Percentiles rank a stretch among this genome's conserved stretches.
Conservation (phyloP, 2,797 vertebrate species). For the Pantherophis vulpinus region DNA sequence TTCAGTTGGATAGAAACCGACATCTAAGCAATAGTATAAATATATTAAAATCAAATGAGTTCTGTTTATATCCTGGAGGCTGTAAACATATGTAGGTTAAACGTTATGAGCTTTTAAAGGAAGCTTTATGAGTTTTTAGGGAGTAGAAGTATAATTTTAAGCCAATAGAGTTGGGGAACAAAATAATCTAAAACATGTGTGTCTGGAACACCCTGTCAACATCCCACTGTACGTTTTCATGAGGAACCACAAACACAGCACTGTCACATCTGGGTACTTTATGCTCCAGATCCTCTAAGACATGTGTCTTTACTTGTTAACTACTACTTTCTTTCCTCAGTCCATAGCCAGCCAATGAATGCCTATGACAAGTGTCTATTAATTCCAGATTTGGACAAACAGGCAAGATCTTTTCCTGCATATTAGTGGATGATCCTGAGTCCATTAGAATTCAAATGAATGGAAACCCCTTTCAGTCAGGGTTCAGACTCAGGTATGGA, state of each 20-base stretch:
- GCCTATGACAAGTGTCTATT: background rate
- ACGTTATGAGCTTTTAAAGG: conserved; percentile 73
- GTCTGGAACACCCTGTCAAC: conserved; percentile 63
- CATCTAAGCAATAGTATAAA: conserved; percentile 64
- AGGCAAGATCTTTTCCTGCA: background rate
- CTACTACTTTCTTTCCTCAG: background rate
- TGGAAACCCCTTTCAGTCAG: background rate
- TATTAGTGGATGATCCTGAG: background rate
- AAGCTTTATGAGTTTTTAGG: conserved; percentile 72
- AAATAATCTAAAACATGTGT: conserved; percentile 66
- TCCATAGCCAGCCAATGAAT: background rate
- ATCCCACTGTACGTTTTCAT: conserved; percentile 23
- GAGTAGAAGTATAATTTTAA: conserved; percentile 70
- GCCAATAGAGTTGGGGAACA: conserved; percentile 65
- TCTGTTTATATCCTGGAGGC: conserved; percentile 71
- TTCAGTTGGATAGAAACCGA: conserved; percentile 39
- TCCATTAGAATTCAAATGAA: background rate
- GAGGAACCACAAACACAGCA: conserved; percentile 27
- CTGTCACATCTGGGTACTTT: conserved; percentile 1
- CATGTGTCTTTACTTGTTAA: accelerated
- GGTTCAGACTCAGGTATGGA: background rate
- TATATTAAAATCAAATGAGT: conserved; percentile 66
- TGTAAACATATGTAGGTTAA: conserved; percentile 75
- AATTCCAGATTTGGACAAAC: background rate
- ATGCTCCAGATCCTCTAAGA: background rate